Conservation (phyloP, 2,888 invertebrate genomes). For the Phengaris alcon region DNA sequence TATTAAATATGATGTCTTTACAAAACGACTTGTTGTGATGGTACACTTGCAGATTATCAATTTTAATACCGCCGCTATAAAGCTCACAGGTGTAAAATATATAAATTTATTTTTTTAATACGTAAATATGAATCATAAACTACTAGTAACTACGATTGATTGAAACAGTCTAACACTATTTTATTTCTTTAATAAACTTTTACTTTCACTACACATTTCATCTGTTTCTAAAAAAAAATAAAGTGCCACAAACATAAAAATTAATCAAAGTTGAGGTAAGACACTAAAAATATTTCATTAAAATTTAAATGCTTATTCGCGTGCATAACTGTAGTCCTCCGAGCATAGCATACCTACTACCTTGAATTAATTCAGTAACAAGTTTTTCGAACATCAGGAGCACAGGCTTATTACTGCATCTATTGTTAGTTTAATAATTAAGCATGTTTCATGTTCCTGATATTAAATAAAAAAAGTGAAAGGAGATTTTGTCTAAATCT, state of each 20-base stretch:
- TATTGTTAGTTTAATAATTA: not conserved
- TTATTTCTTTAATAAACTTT: not conserved
- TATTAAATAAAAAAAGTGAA: not conserved
- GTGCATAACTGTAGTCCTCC: not conserved
- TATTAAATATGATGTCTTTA: no score
- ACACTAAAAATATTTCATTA: conserved; percentile 7
- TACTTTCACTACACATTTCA: not conserved
- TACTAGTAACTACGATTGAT: no score
- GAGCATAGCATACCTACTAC: not conserved
- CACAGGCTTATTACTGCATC: not conserved
- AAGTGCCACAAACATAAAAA: conserved; percentile 26
- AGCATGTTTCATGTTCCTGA: not conserved
- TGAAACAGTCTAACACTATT: not conserved
- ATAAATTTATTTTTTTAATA: not conserved
- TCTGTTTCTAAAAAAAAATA: conserved; percentile 17
- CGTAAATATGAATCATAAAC: not conserved
- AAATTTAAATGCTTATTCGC: not conserved
- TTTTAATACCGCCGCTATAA: no score
- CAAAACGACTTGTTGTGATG: no score
- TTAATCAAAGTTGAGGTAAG: not conserved
- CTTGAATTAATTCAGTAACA: conserved; percentile 17
- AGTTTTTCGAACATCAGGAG: conserved; percentile 9
- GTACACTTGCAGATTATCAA: no score
- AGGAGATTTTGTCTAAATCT: not conserved
- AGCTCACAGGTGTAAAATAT: not conserved